A percentile compares a stretch with the other conserved stretches of the same genome.
phyloP scores from a whole-genome alignment of 2,797 vertebrate species.

The Arrhamphus sclerolepis region DNA sequence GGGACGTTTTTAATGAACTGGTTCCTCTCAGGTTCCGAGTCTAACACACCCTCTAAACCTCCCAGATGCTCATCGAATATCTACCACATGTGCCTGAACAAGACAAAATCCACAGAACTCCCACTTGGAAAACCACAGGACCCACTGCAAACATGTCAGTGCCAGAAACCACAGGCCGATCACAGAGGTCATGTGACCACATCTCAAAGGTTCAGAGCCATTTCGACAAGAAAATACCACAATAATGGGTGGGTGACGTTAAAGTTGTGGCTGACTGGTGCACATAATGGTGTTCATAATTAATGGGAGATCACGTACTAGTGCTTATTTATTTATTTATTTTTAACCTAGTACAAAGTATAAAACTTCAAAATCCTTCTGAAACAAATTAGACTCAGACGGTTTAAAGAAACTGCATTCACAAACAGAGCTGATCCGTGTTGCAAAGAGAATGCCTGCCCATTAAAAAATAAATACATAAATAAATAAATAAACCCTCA shows the following conservation, averaged over 20 bases:
- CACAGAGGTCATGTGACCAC: background rate
- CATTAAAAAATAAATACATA: conserved; percentile 12
- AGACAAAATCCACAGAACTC: conserved; percentile 1
- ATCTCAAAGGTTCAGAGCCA: background rate
- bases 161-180: conserved; percentile 11
- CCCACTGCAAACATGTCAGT: background rate
- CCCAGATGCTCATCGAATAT: background rate
- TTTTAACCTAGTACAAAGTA: background rate
- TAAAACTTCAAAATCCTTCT: background rate
- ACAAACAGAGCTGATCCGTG: background rate
- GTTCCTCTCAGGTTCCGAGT: too few relatives aligned
- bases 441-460: background rate
- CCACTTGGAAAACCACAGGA: conserved; percentile 3
- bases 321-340: background rate
- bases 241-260: background rate
- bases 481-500: too few relatives aligned
- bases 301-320: background rate
- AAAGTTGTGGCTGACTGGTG: background rate
- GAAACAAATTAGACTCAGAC: background rate
- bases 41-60: background rate
- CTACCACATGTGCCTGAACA: background rate
- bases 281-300: background rate
- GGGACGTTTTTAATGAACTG: too few relatives aligned
- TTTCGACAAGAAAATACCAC: background rate
- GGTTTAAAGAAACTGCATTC: background rate